Evolutionary conservation across 2,888 invertebrate genomes (phyloP), one percentile per base, ranked within the genome.

Genomic region (Harpalus rubripes): DNA sequence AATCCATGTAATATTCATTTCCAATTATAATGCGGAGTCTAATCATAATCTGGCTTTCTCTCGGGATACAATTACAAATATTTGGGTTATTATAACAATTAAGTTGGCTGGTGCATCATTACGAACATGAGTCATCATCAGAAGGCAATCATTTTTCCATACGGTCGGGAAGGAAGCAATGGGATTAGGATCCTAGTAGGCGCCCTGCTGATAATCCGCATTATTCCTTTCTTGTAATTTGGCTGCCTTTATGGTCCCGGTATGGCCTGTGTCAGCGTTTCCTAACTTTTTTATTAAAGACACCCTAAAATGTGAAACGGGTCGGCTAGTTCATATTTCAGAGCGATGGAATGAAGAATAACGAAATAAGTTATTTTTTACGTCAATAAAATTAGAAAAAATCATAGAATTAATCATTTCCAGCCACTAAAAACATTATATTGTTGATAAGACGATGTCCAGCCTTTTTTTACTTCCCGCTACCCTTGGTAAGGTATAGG

Each of bases 21-120:
- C 72, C 72, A 74, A 74, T 74, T 74, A 74, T 44, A 74, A 74
- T 74, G 16, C 52, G 12, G 10, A 74, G 72, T 74, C 44, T 74
- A 74, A 74, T 74, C 72, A 74, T 74, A 74, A 74, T 74, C 72
- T 74, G 72, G 44, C 52, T 74, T 41, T 74, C 72, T 74, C 72
- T 44, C 72, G 72, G 72, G 72, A 74, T 74, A 44, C 72, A 74
- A 74, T 74, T 74, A 74, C 52, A 74, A 74, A 74, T 41, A 74
- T 74, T 52, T 74, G 41, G 72, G 72, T 74, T 74, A 74, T 74
- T 74, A 74, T 44, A 52, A 74, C 72, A 74, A 74, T 74, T 74
- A 74, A 44, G 16, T 74, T 44, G 18, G 72, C 41, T 16, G 41
- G 68, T 39, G 32, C 41, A 74, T 52, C 72, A 74, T 74, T 74